Base-by-base conservation (phyloP, 92 coral and sea anemone species). In the Parazoanthus darwini region DNA sequence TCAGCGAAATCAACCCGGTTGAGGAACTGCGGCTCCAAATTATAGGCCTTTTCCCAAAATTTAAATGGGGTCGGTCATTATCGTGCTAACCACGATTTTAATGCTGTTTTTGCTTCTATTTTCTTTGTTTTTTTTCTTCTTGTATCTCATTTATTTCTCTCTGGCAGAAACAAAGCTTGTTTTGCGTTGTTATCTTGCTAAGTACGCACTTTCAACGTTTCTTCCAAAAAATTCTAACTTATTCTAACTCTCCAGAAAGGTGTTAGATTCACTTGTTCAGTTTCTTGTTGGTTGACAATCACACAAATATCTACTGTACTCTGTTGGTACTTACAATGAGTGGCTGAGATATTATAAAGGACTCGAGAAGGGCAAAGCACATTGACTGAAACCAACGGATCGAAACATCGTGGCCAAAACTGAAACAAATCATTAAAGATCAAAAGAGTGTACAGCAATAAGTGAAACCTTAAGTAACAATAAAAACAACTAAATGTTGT, bases 351-450 rank as follows among this genome's bases (percentile, higher is more conserved):
- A 95, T 13, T 42, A 95, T 77, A 13, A 95, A 35, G 8, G 98
- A 95, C 82, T 95, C 98, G 80, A 93, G 39, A 29, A 93, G 48
- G 33, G 98, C 86, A 54, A 95, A 88, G 35, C 77, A 80, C 46
- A 93, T 80, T 1, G 98, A 90, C 92, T 95, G 98, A 35, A 95
- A 87, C 98, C 98, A 95, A n/a, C 91, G 91, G 36, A 93, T 37
- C 38, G 94, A 95, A 90, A 94, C 54, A 58, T 92, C 91, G 86
- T 81, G 86, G 81, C 96, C 98, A 76, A 95, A 93, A 85, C 98
- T 95, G 92, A 23, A 77, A 91, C 67, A 44, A 77, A 82, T 59
- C 63, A 35, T 29, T 16, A 16, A 56, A 76, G 18, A 65, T 73
- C 8, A 68, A 86, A 26, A 39, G 8, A 36, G 77, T 46, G 68